Percentiles rank a stretch among this genome's conserved stretches.
phyloP scores from a whole-genome alignment of 30 jellyfish, hydroid and myxozoan species.

The Rhopilema esculentum region DNA sequence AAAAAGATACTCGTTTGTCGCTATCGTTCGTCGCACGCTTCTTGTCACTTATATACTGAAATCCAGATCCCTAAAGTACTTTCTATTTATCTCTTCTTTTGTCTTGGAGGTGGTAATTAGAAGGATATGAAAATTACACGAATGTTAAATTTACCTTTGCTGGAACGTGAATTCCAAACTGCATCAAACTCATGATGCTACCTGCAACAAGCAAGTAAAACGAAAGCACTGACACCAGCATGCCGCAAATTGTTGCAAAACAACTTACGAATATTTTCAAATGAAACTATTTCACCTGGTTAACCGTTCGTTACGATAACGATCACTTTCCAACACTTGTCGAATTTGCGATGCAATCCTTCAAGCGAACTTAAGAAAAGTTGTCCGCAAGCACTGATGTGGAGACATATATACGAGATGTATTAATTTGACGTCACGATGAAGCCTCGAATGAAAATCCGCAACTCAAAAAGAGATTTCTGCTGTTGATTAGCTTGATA shows the following conservation, averaged over 20 bases:
- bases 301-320: not conserved
- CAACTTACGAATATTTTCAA: not conserved
- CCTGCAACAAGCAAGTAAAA: constrained; percentile 18
- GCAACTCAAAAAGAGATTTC: not conserved
- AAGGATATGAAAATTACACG: not conserved
- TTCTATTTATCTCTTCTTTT: not conserved
- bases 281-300: not conserved
- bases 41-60: no score
- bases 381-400: not conserved
- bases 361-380: constrained; percentile 13
- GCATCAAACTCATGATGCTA: constrained; percentile 30
- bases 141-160: constrained; percentile 23
- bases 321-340: not conserved
- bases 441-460: not conserved
- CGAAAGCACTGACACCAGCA: constrained; percentile 35
- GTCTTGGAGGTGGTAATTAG: not conserved
- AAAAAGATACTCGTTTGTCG: no score
- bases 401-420: no score
- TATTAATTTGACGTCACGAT: constrained; percentile 29
- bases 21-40: no score
- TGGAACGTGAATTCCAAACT: constrained; percentile 25
- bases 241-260: constrained; percentile 20
- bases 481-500: not conserved
- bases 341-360: not conserved
- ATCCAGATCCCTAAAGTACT: not conserved